These are phyloP conservation scores for Euzophera pinguis DNA, from an alignment of 2,888 invertebrate species.

Conservation along the genomic window DNA sequence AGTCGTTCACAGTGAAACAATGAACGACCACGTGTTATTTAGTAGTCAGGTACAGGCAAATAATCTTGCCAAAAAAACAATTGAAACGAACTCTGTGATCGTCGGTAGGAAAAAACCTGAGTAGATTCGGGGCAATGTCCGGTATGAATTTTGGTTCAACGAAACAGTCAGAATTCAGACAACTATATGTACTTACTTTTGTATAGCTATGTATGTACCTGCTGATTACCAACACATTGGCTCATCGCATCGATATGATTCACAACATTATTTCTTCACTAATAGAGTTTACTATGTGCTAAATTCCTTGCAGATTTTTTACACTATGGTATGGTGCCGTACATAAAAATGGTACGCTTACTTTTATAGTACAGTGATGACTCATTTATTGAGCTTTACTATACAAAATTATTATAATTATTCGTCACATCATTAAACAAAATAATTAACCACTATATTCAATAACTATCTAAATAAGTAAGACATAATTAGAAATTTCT, in stretches of 20 bases:
- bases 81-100: constrained; percentile 35
- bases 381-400: neutral
- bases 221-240: constrained; percentile 34
- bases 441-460: too few species aligned
- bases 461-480: too few species aligned
- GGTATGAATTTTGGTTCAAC: constrained; percentile 64
- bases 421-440: too few species aligned
- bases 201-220: constrained; percentile 20
- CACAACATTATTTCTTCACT: constrained; percentile 15
- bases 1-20: neutral
- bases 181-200: constrained; percentile 24
- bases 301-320: neutral
- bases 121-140: constrained; percentile 66
- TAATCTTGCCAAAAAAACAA: constrained; percentile 20
- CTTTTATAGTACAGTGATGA: neutral
- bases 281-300: constrained; percentile 10
- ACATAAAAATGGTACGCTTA: neutral
- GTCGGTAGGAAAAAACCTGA: constrained; percentile 52
- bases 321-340: neutral
- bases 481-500: neutral
- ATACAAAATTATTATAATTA: too few species aligned
- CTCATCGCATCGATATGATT: constrained; percentile 22
- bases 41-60: constrained; percentile 17
- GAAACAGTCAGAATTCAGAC: constrained; percentile 43
- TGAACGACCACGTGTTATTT: constrained; percentile 3